phyloP scores from a whole-genome alignment of 2,888 invertebrate genomes.

The Tetramorium bicarinatum region DNA sequence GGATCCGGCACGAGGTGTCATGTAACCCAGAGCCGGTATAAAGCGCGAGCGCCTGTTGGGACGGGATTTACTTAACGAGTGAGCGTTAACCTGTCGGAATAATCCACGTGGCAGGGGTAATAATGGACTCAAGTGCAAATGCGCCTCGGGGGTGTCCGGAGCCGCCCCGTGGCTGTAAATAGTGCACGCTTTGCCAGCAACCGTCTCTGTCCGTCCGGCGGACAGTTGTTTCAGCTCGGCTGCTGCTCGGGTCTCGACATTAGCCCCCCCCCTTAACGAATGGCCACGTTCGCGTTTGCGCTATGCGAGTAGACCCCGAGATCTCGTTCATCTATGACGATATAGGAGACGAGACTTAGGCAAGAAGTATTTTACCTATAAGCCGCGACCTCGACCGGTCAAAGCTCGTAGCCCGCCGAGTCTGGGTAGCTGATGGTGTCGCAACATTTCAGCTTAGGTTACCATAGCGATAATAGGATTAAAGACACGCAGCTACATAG shows the following conservation, averaged over 20 bases:
- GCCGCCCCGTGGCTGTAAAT: slow-evolving; percentile 73
- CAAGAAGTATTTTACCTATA: slow-evolving; percentile 36
- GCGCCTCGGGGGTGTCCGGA: slow-evolving; percentile 72
- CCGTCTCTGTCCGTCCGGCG: slow-evolving; percentile 49
- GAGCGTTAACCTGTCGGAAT: slow-evolving; percentile 83
- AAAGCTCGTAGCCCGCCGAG: slow-evolving; percentile 35
- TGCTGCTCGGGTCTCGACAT: slow-evolving; percentile 61
- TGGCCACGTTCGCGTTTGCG: slow-evolving; percentile 59
- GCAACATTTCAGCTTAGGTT: slow-evolving; percentile 53
- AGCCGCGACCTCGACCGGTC: slow-evolving; percentile 31
- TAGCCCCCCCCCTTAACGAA: slow-evolving; percentile 73
- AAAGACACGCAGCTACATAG: slow-evolving; percentile 35
- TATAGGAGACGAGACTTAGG: slow-evolving; percentile 49
- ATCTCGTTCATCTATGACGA: slow-evolving; percentile 50
- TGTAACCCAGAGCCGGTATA: slow-evolving; percentile 59
- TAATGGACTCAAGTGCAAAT: slow-evolving; percentile 81
- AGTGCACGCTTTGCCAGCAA: slow-evolving; percentile 76
- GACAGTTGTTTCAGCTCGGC: slow-evolving; percentile 48
- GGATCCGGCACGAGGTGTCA: slow-evolving; percentile 65
- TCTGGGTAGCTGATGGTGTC: slow-evolving; percentile 23
- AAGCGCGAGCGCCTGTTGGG: slow-evolving; percentile 67
- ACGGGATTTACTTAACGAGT: slow-evolving; percentile 82
- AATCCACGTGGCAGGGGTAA: slow-evolving; percentile 80
- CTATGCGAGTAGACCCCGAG: slow-evolving; percentile 49
- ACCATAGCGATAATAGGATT: slow-evolving; percentile 51